Base-by-base conservation (phyloP, 2,888 invertebrate species). In the Leptopilina myrica region DNA sequence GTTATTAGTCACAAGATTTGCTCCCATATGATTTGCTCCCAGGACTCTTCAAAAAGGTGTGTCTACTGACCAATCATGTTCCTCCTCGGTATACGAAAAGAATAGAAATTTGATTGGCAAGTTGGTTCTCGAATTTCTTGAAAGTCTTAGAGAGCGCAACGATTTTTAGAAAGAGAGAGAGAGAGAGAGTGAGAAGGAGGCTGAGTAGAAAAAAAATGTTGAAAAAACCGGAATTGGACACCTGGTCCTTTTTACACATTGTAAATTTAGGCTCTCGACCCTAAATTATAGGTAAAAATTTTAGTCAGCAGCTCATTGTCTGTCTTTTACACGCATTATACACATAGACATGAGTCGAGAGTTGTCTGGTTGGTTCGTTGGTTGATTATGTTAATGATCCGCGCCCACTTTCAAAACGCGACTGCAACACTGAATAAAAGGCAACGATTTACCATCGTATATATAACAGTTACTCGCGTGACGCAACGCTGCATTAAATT, bases 361-460 rank as follows among this genome's bases (percentile, higher is more conserved):
- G 73, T 73, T 73, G 79, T 80, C 78, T 83, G 79, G 80, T 78
- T 83, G 83, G 82, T 82, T 69, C 84, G 84, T 78, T 83, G 84
- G 86, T 86, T 82, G 87, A 86, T 89, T 89, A 90, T 90, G 90
- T 88, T 90, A 90, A 90, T 90, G 85, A 87, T 85, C 83, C 80
- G 81, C 83, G 78, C 80, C 65, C 81, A 76, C 78, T 77, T 79
- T 62, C 43, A 15, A 33, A 77, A 56, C 56, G 53, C 67, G 65
- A 73, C 78, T 82, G 83, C 84, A 84, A 81, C 82, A 89, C 87
- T 8, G 43, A 89, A 88, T 88, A 83, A 15, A 87, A 82, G 83
- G 69, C 81, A 83, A 86, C 88, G 89, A 90, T 90, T 90, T 88
- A 88, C 89, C 85, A 86, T 86, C 85, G 85, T 85, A 11, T 12